Evolutionary conservation across 1,140 invertebrate genomes (phyloP).

Genomic region (Propsilocerus akamusi): DNA sequence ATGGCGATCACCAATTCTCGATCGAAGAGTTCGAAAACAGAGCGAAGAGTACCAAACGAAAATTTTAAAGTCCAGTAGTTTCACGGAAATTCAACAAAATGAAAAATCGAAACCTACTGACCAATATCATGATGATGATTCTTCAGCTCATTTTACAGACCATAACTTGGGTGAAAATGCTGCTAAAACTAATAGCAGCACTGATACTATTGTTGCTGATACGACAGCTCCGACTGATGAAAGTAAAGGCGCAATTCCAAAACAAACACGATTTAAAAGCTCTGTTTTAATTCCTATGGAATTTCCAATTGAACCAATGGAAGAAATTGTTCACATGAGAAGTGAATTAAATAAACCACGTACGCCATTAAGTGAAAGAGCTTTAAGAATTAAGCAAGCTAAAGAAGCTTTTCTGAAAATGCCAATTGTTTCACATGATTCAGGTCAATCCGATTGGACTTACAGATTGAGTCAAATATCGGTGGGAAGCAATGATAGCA

Average conservation of each 20-base stretch:
- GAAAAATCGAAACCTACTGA: no score
- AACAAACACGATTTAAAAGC: no score
- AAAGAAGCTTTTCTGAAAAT: slow-evolving; percentile 38
- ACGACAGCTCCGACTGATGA: no score
- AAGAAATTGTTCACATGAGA: background rate
- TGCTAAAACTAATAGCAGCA: no score
- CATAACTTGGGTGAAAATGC: no score
- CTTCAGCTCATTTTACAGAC: no score
- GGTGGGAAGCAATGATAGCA: slow-evolving; percentile 31
- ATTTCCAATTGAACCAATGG: no score
- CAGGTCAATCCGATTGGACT: slow-evolving; percentile 19
- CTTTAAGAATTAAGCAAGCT: slow-evolving; percentile 34
- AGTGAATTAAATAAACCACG: slow-evolving; percentile 9
- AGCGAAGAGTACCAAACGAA: slow-evolving; percentile 34
- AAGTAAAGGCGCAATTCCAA: no score
- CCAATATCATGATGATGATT: no score
- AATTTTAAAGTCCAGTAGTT: slow-evolving; percentile 35
- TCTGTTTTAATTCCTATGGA: no score
- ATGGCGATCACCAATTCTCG: slow-evolving; percentile 35
- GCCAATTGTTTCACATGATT: slow-evolving; percentile 19
- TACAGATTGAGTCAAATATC: slow-evolving; percentile 32
- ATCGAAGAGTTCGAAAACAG: slow-evolving; percentile 32
- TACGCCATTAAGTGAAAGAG: slow-evolving; percentile 25
- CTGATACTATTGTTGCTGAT: no score
- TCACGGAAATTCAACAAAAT: slow-evolving; percentile 21